Evolutionary conservation across 2,797 vertebrate species (phyloP), one percentile per base, ranked within the genome.

Genomic region (Pipistrellus nathusii): DNA sequence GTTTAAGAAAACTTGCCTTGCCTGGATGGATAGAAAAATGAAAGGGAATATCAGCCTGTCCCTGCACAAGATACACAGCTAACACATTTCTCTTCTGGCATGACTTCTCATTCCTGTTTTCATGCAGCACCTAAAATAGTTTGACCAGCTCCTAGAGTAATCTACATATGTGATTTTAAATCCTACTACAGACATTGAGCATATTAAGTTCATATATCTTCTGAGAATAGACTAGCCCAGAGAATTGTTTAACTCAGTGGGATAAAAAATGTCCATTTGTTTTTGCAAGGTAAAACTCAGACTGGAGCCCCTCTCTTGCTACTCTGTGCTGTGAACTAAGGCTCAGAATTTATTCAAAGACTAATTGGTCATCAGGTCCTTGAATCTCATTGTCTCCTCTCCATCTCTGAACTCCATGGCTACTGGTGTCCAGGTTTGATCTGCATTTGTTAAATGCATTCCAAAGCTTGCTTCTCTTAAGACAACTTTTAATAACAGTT

Each of bases 381-480:
- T 84, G 48, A 94, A 83, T 48, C 32, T 93, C 13, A 53, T 44
- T 87, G 38, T 92, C 91, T 93, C 55, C 77, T 90, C 55, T 44
- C 51, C 35, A 15, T 51, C 30, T 85, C 32, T 69, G 73, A 83
- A 44, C 44, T 84, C n/a, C 15, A 4, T 82, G n/a, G 27, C 83
- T 94, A 13, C 91, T 13, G 89, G 32, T 10, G 20, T 62, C 41
- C 95, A 88, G 6, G 88, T 96, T 95, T 97, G 88, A 95, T 86
- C 87, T 93, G 41, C 55, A 69, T 89, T 55, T 97, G 91, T 96
- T 98, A 97, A 98, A 96, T 95, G 41, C 48, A 5, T 94, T 97
- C 32, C 66, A 97, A 98, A 95, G 41, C 76, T 75, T 93, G 3
- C 68, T 95, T 94, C 88, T 92, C 88, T 97, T 96, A 93, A 96